Evolutionary conservation across 2,797 vertebrate species (phyloP), one percentile per base, ranked within the genome.

Genomic region (Platyrinchus mystaceus): DNA sequence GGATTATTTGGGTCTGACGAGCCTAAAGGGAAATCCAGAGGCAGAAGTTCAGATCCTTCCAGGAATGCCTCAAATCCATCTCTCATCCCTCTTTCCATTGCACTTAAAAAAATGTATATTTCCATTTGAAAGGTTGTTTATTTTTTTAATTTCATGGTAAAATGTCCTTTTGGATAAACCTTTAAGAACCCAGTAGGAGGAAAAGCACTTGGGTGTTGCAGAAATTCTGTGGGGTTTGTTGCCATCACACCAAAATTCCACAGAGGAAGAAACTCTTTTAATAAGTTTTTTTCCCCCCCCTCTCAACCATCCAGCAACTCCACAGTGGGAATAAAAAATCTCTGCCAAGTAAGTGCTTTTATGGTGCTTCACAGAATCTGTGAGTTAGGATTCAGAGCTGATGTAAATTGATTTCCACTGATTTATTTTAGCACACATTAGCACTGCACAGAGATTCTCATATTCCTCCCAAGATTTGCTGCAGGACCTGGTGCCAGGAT

Each of bases 371-470:
- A 56, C 44, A 71, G 62, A 39, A 63, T 44, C 44, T 22, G 34
- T 17, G n/a, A 90, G 70, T 78, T 66, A 46, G 63, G 64, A 68
- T 74, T 67, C 84, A 53, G 84, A 87, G 84, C 66, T 60, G 73
- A n/a, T 83, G 76, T 49, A 52, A 87, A 89, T 41, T 7, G 52
- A 59, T 87, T 89, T 92, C 55, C 56, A 46, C n/a, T 21, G 87
- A 53, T 92, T 93, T 94, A 79, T 67, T 92, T 92, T 55, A 94
- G 64, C 63, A 58, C 10, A 79, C 70, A 79, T 90, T 78, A 62
- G 59, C 28, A 4, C 84, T 20, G 28, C 46, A 23, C 28, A 36
- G 63, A 83, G 69, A 49, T 56, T 89, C 49, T 87, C 53, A n/a
- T n/a, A n/a, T n/a, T n/a, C n/a, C n/a, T n/a, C n/a, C n/a, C n/a